Evolutionary conservation across 2,113 vertebrate species (phyloP).

Genomic region (Heptranchias perlo): DNA sequence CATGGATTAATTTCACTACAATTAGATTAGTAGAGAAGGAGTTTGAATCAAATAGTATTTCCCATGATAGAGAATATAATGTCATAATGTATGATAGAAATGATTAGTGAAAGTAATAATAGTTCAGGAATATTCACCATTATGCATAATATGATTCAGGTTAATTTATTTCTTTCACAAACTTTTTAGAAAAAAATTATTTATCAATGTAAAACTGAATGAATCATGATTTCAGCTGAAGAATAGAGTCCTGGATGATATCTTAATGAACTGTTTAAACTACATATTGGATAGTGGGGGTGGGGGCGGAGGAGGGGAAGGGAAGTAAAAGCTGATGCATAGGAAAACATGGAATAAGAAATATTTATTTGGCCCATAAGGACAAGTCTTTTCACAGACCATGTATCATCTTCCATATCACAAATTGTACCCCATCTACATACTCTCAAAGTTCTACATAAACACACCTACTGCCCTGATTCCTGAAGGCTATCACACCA

Average conservation of each 20-base stretch:
- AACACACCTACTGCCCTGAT: background rate
- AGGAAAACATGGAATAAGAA: background rate
- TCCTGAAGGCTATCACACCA: background rate
- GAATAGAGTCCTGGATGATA: background rate
- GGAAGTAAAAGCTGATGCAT: background rate
- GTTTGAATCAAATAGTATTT: background rate
- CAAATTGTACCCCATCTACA: background rate
- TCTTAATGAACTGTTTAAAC: background rate
- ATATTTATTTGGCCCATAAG: too few relatives aligned
- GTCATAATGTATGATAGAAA: background rate
- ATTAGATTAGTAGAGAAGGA: too few relatives aligned
- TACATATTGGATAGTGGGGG: background rate
- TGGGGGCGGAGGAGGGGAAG: background rate
- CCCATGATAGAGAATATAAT: background rate
- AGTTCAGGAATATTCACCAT: background rate
- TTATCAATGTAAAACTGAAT: background rate
- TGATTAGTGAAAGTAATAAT: background rate
- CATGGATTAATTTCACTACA: background rate
- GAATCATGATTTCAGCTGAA: background rate
- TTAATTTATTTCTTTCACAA: background rate
- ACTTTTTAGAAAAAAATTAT: too few relatives aligned
- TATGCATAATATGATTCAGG: background rate
- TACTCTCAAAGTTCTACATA: background rate
- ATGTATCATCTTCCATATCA: background rate
- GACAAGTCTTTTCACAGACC: background rate